Evolutionary conservation across 2,888 invertebrate species (phyloP).

Genomic region (Eueremaeus valkanovi): DNA sequence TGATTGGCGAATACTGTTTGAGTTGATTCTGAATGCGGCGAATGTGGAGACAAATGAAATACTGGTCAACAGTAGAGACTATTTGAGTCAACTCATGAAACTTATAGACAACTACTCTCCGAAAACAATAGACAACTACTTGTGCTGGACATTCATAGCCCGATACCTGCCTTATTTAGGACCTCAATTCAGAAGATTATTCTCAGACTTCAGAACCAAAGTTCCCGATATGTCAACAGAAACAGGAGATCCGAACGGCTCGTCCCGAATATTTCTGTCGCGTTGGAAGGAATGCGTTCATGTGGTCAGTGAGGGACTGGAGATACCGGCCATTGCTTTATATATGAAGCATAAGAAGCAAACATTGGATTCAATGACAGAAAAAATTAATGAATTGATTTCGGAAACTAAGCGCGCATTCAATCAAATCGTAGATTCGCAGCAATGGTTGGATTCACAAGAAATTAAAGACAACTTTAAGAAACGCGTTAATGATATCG

Average conservation of each 20-base stretch:
- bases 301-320: conserved; percentile 47
- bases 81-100: conserved; percentile 49
- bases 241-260: not conserved
- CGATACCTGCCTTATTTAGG: conserved; percentile 53
- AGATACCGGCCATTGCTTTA: conserved; percentile 47
- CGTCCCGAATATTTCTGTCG: conserved; percentile 44
- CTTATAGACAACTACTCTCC: conserved; percentile 46
- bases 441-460: not conserved
- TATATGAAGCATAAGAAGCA: conserved; percentile 46
- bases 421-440: conserved; percentile 35
- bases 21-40: conserved; percentile 48
- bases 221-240: conserved; percentile 46
- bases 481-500: conserved; percentile 17
- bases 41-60: conserved; percentile 48
- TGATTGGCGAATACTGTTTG: conserved; percentile 50
- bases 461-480: conserved; percentile 18
- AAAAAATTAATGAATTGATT: conserved; percentile 33
- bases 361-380: not conserved
- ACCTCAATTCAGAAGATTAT: conserved; percentile 50
- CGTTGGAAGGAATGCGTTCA: conserved; percentile 49
- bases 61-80: conserved; percentile 51
- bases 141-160: conserved; percentile 55
- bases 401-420: conserved; percentile 39
- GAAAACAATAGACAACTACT: conserved; percentile 55
- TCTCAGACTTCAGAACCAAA: conserved; percentile 50